A percentile compares a stretch with the other conserved stretches of the same genome.
These are phyloP conservation scores for Cryptophagus acutangulus DNA, from an alignment of 2,888 invertebrate genomes.

Conservation along the genomic window DNA sequence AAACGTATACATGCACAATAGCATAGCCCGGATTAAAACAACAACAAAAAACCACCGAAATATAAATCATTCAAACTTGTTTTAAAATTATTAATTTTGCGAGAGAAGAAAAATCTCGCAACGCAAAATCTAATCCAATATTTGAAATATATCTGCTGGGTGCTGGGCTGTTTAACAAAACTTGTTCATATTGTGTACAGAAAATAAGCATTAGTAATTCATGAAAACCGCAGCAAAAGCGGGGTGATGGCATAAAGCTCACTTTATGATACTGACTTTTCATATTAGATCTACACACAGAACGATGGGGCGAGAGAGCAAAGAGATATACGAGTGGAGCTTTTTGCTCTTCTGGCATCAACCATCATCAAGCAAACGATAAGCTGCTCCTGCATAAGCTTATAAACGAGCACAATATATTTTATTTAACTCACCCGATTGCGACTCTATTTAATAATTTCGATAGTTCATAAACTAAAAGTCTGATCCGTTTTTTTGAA, in stretches of 20 bases:
- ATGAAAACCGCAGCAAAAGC: constrained; percentile 35
- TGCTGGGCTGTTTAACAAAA: constrained; percentile 22
- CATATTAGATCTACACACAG: constrained; percentile 25
- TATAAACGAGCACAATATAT: constrained; percentile 19
- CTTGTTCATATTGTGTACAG: constrained; percentile 31
- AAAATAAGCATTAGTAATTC: constrained; percentile 41
- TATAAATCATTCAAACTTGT: no score
- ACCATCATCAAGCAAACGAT: constrained; percentile 23
- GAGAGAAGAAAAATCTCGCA: no score
- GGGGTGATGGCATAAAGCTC: constrained; percentile 32
- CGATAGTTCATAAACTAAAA: no score
- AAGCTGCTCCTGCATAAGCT: constrained; percentile 23
- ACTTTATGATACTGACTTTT: constrained; percentile 32
- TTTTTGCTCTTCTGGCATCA: constrained; percentile 1
- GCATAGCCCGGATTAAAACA: background rate
- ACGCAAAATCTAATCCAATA: no score
- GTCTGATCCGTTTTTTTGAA: no score
- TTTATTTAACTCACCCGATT: constrained; percentile 19
- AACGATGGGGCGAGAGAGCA: no score
- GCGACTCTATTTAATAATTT: no score
- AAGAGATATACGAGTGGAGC: no score
- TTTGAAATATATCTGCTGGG: no score
- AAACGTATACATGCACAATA: constrained; percentile 3
- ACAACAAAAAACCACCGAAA: no score
- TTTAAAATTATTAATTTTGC: no score